These are phyloP conservation scores for Drosophila vallismaia DNA, from an alignment of 2,888 invertebrate genomes.

Conservation along the genomic window DNA sequence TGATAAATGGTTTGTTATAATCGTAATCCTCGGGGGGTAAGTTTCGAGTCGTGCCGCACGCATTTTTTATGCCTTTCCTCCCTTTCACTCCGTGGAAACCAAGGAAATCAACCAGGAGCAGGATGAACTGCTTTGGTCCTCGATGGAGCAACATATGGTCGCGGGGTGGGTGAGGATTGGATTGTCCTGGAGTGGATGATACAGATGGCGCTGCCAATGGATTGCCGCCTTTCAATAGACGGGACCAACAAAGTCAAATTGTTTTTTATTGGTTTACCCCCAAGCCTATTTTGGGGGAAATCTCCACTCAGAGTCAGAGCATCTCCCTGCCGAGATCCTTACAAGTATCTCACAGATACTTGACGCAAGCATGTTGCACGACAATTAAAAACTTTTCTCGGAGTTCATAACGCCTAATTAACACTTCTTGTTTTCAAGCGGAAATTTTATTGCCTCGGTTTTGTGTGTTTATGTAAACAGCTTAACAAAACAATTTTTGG, in stretches of 20 bases:
- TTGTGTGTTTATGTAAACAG: slow-evolving; percentile 52
- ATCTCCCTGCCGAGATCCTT: slow-evolving; percentile 23
- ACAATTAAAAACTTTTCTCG: slow-evolving; percentile 64
- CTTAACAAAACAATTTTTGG: slow-evolving; percentile 63
- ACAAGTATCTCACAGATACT: slow-evolving; percentile 55
- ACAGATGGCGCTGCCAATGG: slow-evolving; percentile 73
- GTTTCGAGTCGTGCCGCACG: slow-evolving; percentile 76
- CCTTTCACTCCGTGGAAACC: slow-evolving; percentile 33
- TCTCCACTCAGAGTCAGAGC: slow-evolving; percentile 6
- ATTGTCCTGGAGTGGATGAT: slow-evolving; percentile 59
- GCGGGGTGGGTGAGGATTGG: slow-evolving; percentile 49
- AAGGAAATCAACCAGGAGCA: slow-evolving; percentile 30
- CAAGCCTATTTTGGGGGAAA: slow-evolving; percentile 8
- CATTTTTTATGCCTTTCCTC: slow-evolving; percentile 60
- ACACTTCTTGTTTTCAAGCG: slow-evolving; percentile 72
- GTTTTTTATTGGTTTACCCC: slow-evolving; percentile 70
- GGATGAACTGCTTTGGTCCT: slow-evolving; percentile 49
- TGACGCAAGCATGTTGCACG: slow-evolving; percentile 69
- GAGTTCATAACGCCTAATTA: slow-evolving; percentile 76
- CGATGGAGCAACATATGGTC: slow-evolving; percentile 81
- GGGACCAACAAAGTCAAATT: slow-evolving; percentile 56
- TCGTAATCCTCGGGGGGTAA: slow-evolving; percentile 83
- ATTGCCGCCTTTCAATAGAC: slow-evolving; percentile 67
- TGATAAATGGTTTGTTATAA: slow-evolving; percentile 83
- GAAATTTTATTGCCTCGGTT: slow-evolving; percentile 74